Base-by-base conservation (phyloP, 1,140 invertebrate genomes). In the Proctacanthus coquilletti region DNA sequence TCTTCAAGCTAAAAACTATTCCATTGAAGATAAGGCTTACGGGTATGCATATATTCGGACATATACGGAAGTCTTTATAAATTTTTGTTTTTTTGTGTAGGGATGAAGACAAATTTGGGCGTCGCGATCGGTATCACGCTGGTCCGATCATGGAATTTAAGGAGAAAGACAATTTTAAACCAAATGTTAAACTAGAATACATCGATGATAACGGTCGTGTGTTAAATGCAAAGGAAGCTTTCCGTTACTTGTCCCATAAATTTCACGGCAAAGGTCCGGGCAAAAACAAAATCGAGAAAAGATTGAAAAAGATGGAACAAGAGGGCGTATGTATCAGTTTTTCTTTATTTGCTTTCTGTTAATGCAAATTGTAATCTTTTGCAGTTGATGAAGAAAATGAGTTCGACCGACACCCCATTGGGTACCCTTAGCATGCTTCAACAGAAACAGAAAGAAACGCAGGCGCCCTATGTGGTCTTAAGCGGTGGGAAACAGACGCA, bases 201-300 rank as follows among this genome's bases (percentile, higher is more conserved):
- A 92, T 94, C 40, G 94, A 98, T 64, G 92, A 97, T 53, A 82
- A 86, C 56, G 95, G 95, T 3, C 61, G 68, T 27, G 71, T 84
- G 38, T 69, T 98, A 36, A 85, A 79, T 48, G 76, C 81, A 18
- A 99, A 99, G 62, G 95, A 98, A 70, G 96, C 96, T 13, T 99
- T 98, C 63, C 71, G 83, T 47, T 86, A 88, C 66, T 64, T 95
- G 11, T 93, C 87, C 13, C 93, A 98, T 59, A 94, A 96, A 63
- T 99, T 99, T 62, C 96, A 99, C 66, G 96, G 96, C 15, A 98
- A 98, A 70, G 93, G 92, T 13, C 91, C 93, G 6, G 94, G 95
- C 32, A 98, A 98, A 61, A 98, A 96, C 66, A 98, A 99, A 65
- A 74, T 77, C 48, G 96, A 98, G 59, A 99, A 98, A 62, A 71